Percentiles rank a stretch among this genome's conserved stretches.
phyloP scores from a whole-genome alignment of 2,113 vertebrate species.

The Eclectus roratus region DNA sequence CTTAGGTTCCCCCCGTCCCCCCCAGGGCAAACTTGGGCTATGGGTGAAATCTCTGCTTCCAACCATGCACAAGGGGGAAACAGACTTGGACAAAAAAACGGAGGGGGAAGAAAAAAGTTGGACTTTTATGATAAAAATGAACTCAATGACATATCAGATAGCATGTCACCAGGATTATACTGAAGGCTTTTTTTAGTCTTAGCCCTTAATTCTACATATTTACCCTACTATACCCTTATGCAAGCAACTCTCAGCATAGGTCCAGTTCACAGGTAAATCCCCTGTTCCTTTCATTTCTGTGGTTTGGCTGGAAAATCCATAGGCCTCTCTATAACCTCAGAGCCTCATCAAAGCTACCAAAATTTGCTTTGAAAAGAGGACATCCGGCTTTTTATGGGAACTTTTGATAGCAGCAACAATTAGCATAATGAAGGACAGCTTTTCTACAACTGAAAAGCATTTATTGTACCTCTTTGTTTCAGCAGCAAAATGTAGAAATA shows the following conservation, averaged over 20 bases:
- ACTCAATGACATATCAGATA: background rate
- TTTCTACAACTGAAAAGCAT: background rate
- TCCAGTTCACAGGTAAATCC: background rate
- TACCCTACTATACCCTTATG: background rate
- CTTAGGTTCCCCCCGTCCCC: background rate
- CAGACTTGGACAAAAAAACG: background rate
- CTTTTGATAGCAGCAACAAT: background rate
- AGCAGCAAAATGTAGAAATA: background rate
- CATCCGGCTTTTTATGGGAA: background rate
- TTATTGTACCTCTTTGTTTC: background rate
- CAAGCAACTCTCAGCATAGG: background rate
- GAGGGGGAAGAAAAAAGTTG: too few relatives aligned
- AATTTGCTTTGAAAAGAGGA: background rate
- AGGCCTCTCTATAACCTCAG: background rate
- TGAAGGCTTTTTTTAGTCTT: background rate
- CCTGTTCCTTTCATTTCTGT: background rate
- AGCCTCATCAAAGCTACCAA: slow-evolving; percentile 7
- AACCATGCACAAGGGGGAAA: background rate
- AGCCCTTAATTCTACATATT: background rate
- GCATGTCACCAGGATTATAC: background rate
- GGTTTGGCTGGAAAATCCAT: slow-evolving; percentile 7
- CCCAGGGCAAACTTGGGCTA: background rate
- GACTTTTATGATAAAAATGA: background rate
- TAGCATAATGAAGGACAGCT: background rate
- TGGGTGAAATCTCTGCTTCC: background rate